These are phyloP conservation scores for Dendroctonus ponderosae DNA, from an alignment of 1,140 invertebrate species.

Conservation along the genomic window DNA sequence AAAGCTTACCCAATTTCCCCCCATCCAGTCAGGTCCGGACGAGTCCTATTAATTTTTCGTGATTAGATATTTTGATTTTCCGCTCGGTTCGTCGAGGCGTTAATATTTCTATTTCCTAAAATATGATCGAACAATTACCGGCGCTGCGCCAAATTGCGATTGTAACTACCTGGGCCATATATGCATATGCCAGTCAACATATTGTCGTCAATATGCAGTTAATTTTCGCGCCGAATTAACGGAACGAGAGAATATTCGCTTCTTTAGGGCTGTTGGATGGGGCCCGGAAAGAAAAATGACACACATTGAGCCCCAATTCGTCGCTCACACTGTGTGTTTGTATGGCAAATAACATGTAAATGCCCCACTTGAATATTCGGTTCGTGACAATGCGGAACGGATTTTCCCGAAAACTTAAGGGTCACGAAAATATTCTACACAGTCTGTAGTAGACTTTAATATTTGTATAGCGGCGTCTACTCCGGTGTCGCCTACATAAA, in stretches of 20 bases:
- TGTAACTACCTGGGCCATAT: constrained; percentile 7
- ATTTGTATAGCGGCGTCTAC: constrained; percentile 14
- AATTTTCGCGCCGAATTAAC: no score
- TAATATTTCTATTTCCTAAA: constrained; percentile 33
- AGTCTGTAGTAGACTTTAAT: constrained; percentile 6
- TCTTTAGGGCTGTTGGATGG: no score
- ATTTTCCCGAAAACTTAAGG: constrained; percentile 17
- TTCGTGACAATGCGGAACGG: constrained; percentile 11
- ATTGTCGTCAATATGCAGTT: no score
- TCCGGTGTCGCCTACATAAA: constrained; percentile 14
- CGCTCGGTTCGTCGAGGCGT: neutral
- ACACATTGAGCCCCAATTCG: no score
- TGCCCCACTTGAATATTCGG: constrained; percentile 12
- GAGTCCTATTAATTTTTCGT: constrained; percentile 14
- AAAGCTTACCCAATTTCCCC: neutral
- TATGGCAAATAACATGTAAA: constrained; percentile 16
- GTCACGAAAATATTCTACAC: constrained; percentile 17
- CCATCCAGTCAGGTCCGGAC: neutral
- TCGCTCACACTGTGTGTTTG: neutral
- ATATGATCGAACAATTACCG: constrained; percentile 32
- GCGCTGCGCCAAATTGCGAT: constrained; percentile 21
- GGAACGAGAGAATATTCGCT: no score
- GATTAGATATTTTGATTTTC: constrained; percentile 19
- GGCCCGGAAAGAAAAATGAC: no score
- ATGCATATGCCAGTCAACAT: no score